These are phyloP conservation scores for Torymus aiolomorphi DNA, from an alignment of 2,888 invertebrate species.

Conservation along the genomic window DNA sequence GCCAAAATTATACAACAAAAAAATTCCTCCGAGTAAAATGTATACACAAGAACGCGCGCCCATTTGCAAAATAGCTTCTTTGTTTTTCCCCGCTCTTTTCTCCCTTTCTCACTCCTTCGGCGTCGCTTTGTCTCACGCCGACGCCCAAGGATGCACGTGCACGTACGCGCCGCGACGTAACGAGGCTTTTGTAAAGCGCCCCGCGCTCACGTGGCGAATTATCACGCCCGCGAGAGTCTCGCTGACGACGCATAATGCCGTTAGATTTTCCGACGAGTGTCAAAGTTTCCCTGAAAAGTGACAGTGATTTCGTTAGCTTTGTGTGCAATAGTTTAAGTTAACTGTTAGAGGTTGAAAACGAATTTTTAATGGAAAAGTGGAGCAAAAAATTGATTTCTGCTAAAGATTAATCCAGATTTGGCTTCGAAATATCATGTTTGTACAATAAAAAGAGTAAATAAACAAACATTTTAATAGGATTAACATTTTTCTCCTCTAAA, in stretches of 20 bases:
- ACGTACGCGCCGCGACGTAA: slow-evolving; percentile 1
- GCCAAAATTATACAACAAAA: too few relatives aligned
- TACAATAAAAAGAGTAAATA: too few relatives aligned
- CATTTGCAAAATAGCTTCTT: slow-evolving; percentile 18
- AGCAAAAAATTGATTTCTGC: too few relatives aligned
- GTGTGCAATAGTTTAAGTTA: too few relatives aligned
- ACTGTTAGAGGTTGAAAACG: too few relatives aligned
- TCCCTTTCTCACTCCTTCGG: background rate
- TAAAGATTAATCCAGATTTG: too few relatives aligned
- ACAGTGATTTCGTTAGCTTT: too few relatives aligned
- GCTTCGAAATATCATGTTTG: too few relatives aligned
- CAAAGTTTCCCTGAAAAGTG: too few relatives aligned
- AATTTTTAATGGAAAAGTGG: too few relatives aligned
- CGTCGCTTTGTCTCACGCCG: slow-evolving; percentile 10
- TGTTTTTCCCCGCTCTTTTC: slow-evolving; percentile 15
- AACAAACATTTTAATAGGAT: too few relatives aligned
- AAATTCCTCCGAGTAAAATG: background rate
- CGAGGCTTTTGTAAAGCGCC: slow-evolving; percentile 23
- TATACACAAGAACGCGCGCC: background rate
- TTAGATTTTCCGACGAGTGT: background rate
- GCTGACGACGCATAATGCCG: slow-evolving; percentile 1
- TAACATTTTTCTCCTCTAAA: too few relatives aligned
- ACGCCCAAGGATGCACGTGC: background rate
- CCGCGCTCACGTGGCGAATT: slow-evolving; percentile 11
- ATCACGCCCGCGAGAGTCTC: slow-evolving; percentile 11